Percentiles rank a stretch among this genome's conserved stretches.
Conservation (phyloP, 2,888 invertebrate genomes). For the Hermaeophaga mercurialis region DNA sequence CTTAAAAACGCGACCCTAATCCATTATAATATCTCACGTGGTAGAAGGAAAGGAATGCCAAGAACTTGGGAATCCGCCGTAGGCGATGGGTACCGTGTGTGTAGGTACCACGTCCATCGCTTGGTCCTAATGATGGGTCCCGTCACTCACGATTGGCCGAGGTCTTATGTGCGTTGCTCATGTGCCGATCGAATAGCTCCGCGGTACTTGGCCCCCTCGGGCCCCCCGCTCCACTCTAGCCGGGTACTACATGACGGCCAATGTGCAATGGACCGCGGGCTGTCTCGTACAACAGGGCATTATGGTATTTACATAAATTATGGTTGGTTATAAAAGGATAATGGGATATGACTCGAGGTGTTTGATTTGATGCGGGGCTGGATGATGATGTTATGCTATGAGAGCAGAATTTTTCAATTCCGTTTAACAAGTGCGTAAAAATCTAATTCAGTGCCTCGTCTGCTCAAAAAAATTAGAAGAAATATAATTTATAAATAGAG, state of each 20-base stretch:
- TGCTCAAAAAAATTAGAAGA: no score
- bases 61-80: constrained; percentile 46
- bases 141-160: constrained; percentile 58
- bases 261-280: constrained; percentile 50
- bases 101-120: constrained; percentile 44
- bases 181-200: constrained; percentile 40
- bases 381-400: no score
- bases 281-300: constrained; percentile 45
- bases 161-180: constrained; percentile 48
- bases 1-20: background rate
- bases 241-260: constrained; percentile 8
- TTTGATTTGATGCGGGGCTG: constrained; percentile 18
- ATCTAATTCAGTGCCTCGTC: no score
- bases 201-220: constrained; percentile 1
- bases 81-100: constrained; percentile 47
- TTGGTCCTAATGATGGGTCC: constrained; percentile 57
- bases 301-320: constrained; percentile 59
- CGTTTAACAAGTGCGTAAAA: no score
- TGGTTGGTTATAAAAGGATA: constrained; percentile 51
- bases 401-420: no score
- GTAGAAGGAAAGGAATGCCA: constrained; percentile 30
- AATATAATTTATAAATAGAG: no score
- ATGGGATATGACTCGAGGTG: constrained; percentile 25
- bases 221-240: background rate
- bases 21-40: background rate